phyloP scores from a whole-genome alignment of 2,113 vertebrate genomes.

The Fregetta grallaria region DNA sequence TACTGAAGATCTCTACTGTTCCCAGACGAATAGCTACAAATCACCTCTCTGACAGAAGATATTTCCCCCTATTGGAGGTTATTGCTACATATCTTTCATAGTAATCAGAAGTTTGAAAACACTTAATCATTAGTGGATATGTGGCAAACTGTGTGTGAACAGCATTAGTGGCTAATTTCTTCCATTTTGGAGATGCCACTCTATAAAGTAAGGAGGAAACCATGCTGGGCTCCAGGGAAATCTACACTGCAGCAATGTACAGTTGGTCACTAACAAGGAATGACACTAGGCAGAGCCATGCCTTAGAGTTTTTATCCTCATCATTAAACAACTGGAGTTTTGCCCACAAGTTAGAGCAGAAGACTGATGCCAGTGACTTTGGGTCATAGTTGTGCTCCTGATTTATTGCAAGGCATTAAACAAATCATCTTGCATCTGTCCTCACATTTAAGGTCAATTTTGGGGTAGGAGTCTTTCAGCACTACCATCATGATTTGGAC shows the following conservation, averaged over 20 bases:
- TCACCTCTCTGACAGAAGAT: neutral
- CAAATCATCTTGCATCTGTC: neutral
- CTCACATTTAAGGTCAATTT: neutral
- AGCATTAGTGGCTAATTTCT: neutral
- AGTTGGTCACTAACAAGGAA: slow-evolving; percentile 22
- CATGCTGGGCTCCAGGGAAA: neutral
- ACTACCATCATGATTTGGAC: neutral
- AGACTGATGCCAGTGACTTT: neutral
- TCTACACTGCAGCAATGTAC: neutral
- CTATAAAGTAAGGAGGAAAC: neutral
- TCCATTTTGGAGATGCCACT: neutral
- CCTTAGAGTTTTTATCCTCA: slow-evolving; percentile 1
- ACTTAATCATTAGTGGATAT: neutral
- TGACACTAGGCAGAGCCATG: slow-evolving; percentile 28
- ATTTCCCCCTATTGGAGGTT: neutral
- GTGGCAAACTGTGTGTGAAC: neutral
- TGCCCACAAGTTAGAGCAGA: slow-evolving; percentile 11
- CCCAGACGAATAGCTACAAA: neutral
- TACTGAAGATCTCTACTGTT: neutral
- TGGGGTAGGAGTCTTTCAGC: neutral
- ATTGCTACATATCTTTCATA: neutral
- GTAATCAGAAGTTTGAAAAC: neutral
- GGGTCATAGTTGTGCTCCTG: neutral
- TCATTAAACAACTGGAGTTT: slow-evolving; percentile 38
- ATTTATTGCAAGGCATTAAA: neutral